phyloP scores from a whole-genome alignment of 2,113 vertebrate species.

The Sarotherodon lohbergeri region DNA sequence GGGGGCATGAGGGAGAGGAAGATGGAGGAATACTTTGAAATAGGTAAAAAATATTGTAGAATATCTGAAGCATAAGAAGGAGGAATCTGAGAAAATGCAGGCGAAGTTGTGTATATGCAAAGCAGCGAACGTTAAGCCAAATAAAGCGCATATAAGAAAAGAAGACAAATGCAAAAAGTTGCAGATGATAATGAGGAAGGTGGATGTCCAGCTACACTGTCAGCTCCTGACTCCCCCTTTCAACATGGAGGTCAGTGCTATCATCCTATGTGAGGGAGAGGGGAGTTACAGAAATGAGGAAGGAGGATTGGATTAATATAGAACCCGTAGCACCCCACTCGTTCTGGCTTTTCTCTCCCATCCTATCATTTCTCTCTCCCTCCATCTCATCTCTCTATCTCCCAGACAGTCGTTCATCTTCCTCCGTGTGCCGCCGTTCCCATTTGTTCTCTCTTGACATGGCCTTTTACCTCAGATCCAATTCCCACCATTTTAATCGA shows the following conservation, averaged over 20 bases:
- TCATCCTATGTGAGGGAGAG: slow-evolving; percentile 2
- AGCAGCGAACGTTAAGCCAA: neutral
- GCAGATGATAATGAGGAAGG: neutral
- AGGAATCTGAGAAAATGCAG: neutral
- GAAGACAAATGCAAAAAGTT: neutral
- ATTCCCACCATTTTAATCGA: slow-evolving; percentile 68
- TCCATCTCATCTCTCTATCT: slow-evolving; percentile 54
- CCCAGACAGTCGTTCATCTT: slow-evolving; percentile 67
- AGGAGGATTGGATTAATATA: slow-evolving; percentile 51
- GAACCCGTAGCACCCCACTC: neutral
- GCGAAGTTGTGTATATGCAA: neutral
- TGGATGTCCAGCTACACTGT: neutral
- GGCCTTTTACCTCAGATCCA: slow-evolving; percentile 72
- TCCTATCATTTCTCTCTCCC: slow-evolving; percentile 3
- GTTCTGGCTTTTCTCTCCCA: neutral
- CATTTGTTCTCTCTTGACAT: slow-evolving; percentile 66
- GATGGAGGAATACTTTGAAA: neutral
- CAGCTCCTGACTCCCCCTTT: neutral
- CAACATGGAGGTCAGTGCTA: slow-evolving; percentile 29
- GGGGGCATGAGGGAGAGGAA: neutral
- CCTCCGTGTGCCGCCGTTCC: slow-evolving; percentile 28
- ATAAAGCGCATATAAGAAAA: neutral
- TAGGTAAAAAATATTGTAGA: neutral
- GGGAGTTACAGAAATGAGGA: neutral
- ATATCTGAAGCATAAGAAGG: neutral